Evolutionary conservation across 2,888 invertebrate species (phyloP), one percentile per base, ranked within the genome.

Genomic region (Lamellibrachia columna): DNA sequence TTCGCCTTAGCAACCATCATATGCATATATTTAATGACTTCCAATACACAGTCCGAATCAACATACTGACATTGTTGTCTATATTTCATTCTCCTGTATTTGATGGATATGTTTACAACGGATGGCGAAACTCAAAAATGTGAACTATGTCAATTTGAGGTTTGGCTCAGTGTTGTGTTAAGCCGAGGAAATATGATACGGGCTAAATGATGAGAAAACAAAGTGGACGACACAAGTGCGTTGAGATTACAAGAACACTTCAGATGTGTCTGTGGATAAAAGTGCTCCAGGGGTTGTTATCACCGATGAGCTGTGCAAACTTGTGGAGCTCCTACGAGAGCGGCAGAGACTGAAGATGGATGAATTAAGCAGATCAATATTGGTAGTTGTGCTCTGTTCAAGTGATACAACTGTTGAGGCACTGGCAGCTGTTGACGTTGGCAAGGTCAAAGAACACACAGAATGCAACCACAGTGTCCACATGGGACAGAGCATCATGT

Each of bases 321-420:
- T 75, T 75, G 22, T 75, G 22, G n/a, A 75, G 75, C 22, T n/a
- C 22, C 22, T 15, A 22, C 0, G 2, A 22, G 75, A 11, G 22
- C 75, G 6, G 22, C 75, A 6, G 22, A 22, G 75, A 75, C 22
- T 22, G 75, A n/a, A 75, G 75, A 75, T 75, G 75, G 22, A 22
- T 15, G 75, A n/a, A 75, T 75, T 75, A 75, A 75, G 75, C n/a
- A n/a, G 75, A 75, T 75, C 75, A 75, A 75, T 75, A 75, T 75
- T 75, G 75, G 75, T n/a, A 22, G 22, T 75, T 22, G 22, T 22
- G 75, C 75, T 75, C 6, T 6, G 15, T n/a, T 75, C 22, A 22
- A 75, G 75, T 75, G 75, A 75, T 75, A 75, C 75, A 75, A 75
- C 75, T 4, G 75, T 22, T 15, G 75, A 22, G 1, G n/a, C 6